These are phyloP conservation scores for Epicauta chinensis DNA, from an alignment of 1,140 invertebrate genomes.

Conservation along the genomic window DNA sequence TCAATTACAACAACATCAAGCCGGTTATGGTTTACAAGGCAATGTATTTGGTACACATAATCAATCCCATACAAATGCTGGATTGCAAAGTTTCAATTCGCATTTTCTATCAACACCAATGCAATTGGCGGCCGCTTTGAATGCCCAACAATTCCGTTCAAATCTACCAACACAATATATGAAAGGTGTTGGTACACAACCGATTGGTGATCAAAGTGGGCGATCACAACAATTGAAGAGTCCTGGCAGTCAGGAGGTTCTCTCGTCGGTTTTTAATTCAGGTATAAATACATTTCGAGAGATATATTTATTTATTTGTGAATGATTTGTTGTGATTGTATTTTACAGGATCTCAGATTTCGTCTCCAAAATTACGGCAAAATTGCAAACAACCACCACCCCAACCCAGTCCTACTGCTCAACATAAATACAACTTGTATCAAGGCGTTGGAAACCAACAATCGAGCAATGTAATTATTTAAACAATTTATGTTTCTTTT, in stretches of 20 bases:
- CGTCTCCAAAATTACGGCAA: constrained; percentile 40
- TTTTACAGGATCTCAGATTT: constrained; percentile 37
- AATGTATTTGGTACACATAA: constrained; percentile 38
- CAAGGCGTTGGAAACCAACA: constrained; percentile 34
- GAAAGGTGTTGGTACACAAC: constrained; percentile 30
- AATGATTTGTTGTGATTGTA: constrained; percentile 17
- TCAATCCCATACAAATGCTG: constrained; percentile 37
- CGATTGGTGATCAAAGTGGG: constrained; percentile 26
- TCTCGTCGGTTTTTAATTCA: constrained; percentile 40
- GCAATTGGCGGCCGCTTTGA: constrained; percentile 29
- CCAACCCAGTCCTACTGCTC: constrained; percentile 38
- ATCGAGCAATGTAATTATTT: constrained; percentile 32
- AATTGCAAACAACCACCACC: constrained; percentile 39
- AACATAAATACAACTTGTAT: constrained; percentile 39
- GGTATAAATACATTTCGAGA: constrained; percentile 25
- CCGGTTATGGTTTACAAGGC: constrained; percentile 38
- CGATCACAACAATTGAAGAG: constrained; percentile 40
- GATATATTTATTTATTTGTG: constrained; percentile 2
- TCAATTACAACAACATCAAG: constrained; percentile 38
- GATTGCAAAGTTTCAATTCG: constrained; percentile 33
- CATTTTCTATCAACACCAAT: constrained; percentile 31
- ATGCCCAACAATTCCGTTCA: constrained; percentile 30
- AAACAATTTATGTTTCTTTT: constrained; percentile 4
- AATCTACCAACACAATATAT: constrained; percentile 31
- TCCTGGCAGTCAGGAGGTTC: constrained; percentile 38